Evolutionary conservation across 2,888 invertebrate species (phyloP), one percentile per base, ranked within the genome.

Genomic region (Lithophane socia): DNA sequence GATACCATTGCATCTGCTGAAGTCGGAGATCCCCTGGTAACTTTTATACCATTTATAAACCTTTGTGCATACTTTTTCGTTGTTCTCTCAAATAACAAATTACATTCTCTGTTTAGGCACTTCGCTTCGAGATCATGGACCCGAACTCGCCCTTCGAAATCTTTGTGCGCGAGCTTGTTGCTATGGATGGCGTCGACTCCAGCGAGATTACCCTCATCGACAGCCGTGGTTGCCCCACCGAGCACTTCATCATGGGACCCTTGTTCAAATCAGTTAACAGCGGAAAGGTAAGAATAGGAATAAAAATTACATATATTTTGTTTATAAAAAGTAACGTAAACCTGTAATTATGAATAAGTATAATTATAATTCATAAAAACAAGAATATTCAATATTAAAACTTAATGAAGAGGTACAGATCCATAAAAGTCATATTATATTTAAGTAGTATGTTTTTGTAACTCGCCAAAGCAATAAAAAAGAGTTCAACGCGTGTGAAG

Each of bases 121-220:
- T 99, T 75, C 98, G 98, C 92, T 99, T 99, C 97, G 99, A 99
- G 96, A 99, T 99, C 91, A 97, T 99, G 94, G 99, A 99, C 94
- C 98, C 98, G 91, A 98, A 99, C 96, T 99, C 99, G 91, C 99
- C 99, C 52, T 99, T 99, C 96, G 99, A 99, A 96, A 99, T 99
- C 92, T 99, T 99, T 93, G 99, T 99, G 54, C 98, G 99, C 83
- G 99, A 99, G 95, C 97, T 99, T 91, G 99, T 99, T 77, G 99
- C 99, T 74, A 98, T 99, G 98, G 99, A 99, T 93, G 99, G 99
- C 72, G 98, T 98, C 70, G 99, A 99, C 94, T 98, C 98, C 88
- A 98, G 98, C 92, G 99, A 99, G 97, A 99, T 99, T 90, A 98
- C 98, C 77, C 97, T 99, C 78, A 99, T 99, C 93, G 99, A 99